Evolutionary conservation across 2,888 invertebrate genomes (phyloP).

Genomic region (Tortrix viridana): DNA sequence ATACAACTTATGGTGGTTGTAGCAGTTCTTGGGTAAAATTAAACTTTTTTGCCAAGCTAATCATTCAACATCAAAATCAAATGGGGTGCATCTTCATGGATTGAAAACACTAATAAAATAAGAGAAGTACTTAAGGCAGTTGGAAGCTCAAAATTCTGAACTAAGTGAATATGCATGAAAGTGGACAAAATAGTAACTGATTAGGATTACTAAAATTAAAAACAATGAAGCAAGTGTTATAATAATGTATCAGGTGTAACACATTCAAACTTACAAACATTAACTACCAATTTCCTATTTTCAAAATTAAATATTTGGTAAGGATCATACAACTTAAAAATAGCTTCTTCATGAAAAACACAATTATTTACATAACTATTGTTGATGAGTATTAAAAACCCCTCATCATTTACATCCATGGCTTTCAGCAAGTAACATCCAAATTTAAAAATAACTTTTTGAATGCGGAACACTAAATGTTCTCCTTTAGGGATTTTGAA

Average conservation of each 20-base stretch:
- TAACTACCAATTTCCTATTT: constrained; percentile 59
- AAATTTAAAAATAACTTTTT: constrained; percentile 60
- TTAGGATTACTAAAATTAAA: not conserved
- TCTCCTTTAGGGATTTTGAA: constrained; percentile 69
- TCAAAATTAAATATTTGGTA: constrained; percentile 54
- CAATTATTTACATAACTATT: constrained; percentile 53
- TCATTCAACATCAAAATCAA: no score
- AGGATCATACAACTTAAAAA: constrained; percentile 69
- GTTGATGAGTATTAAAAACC: constrained; percentile 63
- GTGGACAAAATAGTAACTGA: no score
- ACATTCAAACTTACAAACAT: constrained; percentile 74
- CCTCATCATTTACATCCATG: constrained; percentile 52
- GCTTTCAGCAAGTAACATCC: constrained; percentile 62
- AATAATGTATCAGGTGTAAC: constrained; percentile 32
- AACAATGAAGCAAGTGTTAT: not conserved
- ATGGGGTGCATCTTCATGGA: no score
- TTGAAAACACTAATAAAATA: no score
- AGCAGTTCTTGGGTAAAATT: no score
- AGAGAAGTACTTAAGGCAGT: no score
- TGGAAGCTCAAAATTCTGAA: no score
- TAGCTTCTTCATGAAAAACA: constrained; percentile 49
- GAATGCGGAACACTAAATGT: constrained; percentile 56
- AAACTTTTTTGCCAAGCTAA: no score
- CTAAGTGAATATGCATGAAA: no score
- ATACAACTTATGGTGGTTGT: no score